Base-by-base conservation (phyloP, 1,140 invertebrate species). In the Campoletis sonorensis region DNA sequence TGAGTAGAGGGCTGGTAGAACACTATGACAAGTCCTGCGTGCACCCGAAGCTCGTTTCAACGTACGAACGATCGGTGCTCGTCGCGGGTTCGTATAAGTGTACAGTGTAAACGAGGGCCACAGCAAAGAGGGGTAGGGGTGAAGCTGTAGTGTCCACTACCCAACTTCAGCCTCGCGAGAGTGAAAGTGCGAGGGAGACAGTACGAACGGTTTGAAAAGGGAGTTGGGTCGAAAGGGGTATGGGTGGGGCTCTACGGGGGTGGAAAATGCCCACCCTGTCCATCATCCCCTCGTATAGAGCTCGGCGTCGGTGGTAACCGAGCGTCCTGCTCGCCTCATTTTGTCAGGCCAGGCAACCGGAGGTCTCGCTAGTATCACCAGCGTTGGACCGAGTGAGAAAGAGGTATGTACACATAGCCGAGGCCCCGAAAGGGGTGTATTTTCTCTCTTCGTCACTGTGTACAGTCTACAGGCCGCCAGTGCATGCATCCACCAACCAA, bases 191-290 rank as follows among this genome's bases (percentile, higher is more conserved):
- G 58, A 76, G 61, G 54, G 70, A 40, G 71, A 75, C 40, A 23
- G 83, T 8, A 45, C 8, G 13, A 21, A 81, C 16, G 76, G 73
- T 77, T 81, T 51, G 72, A 49, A 75, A 75, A 54, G 72, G 72
- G 72, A 75, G 49, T 75, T 49, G 37, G 33, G 72, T 26, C 27
- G 45, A 58, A 75, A 64, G 23, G 26, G 30, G 75, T 21, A 18
- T 21, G 72, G 40, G 15, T 75, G 75, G 75, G 26, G 76, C 33
- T 67, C 76, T 33, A 78, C n/a, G 58, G 76, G 54, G 83, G 73
- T 82, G 84, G 82, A 86, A 83, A 86, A 85, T 83, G 78, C 82
- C 84, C 67, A 84, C 81, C 79, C 84, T 82, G 85, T 84, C 82
- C 86, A 84, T 87, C 85, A 85, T 85, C 80, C 85, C 79, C 82